Evolutionary conservation across 1,140 invertebrate species (phyloP).

Genomic region (Gryllus bimaculatus): DNA sequence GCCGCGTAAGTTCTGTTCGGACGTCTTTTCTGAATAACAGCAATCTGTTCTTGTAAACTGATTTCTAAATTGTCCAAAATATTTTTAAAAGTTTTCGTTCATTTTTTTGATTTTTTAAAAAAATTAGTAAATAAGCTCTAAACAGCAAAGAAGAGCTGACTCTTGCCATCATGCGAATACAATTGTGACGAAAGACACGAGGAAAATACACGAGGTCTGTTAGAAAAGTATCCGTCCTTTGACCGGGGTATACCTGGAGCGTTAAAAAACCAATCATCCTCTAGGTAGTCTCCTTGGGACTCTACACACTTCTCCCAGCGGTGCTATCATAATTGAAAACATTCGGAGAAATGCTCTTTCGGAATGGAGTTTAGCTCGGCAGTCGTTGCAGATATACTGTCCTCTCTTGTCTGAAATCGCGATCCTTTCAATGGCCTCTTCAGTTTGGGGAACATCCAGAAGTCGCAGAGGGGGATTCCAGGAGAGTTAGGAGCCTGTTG

Average conservation of each 20-base stretch:
- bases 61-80: too few species aligned
- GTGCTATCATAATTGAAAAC: neutral
- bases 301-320: neutral
- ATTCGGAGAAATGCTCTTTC: neutral
- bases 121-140: too few species aligned
- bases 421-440: slow-evolving; percentile 8
- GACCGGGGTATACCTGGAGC: neutral
- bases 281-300: slow-evolving; percentile 15
- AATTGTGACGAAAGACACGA: too few species aligned
- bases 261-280: neutral
- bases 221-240: slow-evolving; percentile 15
- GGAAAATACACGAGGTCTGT: neutral
- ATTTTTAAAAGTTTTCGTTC: too few species aligned
- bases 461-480: neutral
- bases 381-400: neutral
- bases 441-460: slow-evolving; percentile 7
- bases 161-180: too few species aligned
- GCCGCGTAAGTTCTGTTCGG: too few species aligned
- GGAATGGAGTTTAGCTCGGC: slow-evolving; percentile 14
- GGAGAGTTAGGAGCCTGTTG: neutral
- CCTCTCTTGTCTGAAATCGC: neutral
- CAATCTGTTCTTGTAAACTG: too few species aligned
- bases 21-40: too few species aligned
- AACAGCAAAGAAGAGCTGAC: too few species aligned
- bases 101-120: too few species aligned